phyloP scores from a whole-genome alignment of 37 sponge, comb jelly and placozoan genomes.

The Dysidea cf. avara region DNA sequence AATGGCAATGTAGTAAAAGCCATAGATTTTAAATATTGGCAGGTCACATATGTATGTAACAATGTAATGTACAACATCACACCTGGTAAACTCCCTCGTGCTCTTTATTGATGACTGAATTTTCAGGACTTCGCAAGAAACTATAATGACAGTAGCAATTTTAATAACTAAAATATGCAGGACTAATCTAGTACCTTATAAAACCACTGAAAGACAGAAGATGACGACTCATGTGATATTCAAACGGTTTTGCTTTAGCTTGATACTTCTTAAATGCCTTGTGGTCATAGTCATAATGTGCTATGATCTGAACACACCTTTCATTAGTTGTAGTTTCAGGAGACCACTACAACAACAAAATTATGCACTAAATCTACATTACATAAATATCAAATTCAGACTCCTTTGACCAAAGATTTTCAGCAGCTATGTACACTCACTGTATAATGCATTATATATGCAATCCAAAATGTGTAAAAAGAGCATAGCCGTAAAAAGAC shows the following conservation, averaged over 20 bases:
- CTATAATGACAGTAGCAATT: too few relatives aligned
- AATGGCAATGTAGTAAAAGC: too few relatives aligned
- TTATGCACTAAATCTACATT: too few relatives aligned
- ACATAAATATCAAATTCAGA: too few relatives aligned
- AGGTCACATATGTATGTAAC: neutral
- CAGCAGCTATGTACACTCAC: too few relatives aligned
- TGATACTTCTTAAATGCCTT: slow-evolving; percentile 52
- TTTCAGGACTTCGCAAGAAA: slow-evolving; percentile 65
- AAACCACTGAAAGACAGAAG: slow-evolving; percentile 72
- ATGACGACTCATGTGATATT: slow-evolving; percentile 16
- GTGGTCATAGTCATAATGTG: slow-evolving; percentile 60
- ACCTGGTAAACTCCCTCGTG: slow-evolving; percentile 67
- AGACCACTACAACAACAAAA: slow-evolving; percentile 74
- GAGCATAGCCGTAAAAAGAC: too few relatives aligned
- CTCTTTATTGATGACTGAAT: slow-evolving; percentile 38
- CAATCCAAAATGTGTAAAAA: too few relatives aligned
- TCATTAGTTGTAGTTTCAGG: neutral
- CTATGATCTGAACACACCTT: slow-evolving; percentile 15
- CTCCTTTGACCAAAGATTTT: too few relatives aligned
- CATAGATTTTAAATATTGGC: too few relatives aligned
- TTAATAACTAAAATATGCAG: too few relatives aligned
- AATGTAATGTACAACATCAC: neutral
- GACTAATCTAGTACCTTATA: slow-evolving; percentile 57
- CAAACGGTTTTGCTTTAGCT: slow-evolving; percentile 33
- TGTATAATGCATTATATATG: too few relatives aligned